phyloP scores from a whole-genome alignment of 1,140 invertebrate genomes.

The Ctenoplectra terminalis region DNA sequence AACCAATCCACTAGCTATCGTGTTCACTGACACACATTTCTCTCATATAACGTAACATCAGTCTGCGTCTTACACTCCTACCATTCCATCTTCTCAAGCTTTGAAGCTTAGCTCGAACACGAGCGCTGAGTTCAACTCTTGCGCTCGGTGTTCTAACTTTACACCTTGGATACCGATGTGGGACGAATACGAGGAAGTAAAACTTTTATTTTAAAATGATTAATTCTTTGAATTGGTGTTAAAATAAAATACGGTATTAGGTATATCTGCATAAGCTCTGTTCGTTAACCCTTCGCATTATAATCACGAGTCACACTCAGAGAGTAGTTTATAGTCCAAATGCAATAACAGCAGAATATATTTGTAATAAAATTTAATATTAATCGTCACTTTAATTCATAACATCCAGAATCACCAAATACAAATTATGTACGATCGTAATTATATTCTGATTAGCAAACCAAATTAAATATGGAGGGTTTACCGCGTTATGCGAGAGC shows the following conservation, averaged over 20 bases:
- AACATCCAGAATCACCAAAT: no score
- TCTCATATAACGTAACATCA: neutral
- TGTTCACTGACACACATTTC: constrained; percentile 3
- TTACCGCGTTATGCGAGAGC: no score
- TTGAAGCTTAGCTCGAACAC: neutral
- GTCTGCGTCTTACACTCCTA: neutral
- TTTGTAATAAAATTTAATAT: no score
- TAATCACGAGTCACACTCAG: no score
- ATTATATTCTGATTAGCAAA: no score
- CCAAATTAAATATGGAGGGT: no score
- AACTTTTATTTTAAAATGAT: neutral
- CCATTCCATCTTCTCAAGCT: constrained; percentile 11
- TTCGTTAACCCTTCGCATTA: no score
- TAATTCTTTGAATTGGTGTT: neutral
- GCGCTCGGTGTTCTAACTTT: neutral
- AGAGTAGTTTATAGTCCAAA: no score
- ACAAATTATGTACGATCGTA: no score
- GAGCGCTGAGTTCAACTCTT: neutral
- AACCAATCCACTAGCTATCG: neutral
- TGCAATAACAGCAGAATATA: no score
- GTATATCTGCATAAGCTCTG: no score
- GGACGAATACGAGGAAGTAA: neutral
- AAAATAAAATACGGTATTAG: neutral
- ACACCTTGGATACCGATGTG: neutral
- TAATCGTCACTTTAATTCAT: no score